Percentiles rank a stretch among this genome's conserved stretches.
phyloP scores from a whole-genome alignment of 1,140 invertebrate species.

The Xylocopa sonorina region DNA sequence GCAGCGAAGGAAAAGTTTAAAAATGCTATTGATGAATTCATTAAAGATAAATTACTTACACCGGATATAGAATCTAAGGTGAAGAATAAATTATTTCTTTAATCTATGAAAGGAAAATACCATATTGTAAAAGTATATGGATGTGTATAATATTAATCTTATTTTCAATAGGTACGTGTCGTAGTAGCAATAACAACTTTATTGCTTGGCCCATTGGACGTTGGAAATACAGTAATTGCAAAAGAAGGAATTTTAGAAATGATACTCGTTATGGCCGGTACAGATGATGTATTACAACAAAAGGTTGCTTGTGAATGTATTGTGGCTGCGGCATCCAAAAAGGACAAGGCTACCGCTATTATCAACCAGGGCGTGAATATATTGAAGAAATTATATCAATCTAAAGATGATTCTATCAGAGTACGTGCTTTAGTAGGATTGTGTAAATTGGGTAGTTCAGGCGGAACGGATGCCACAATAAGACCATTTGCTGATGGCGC shows the following conservation, averaged over 20 bases:
- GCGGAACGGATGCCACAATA: conserved; percentile 97
- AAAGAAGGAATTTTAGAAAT: conserved; percentile 97
- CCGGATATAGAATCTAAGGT: conserved; percentile 96
- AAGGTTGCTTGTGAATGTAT: conserved; percentile 97
- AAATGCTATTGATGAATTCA: conserved; percentile 92
- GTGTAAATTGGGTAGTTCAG: conserved; percentile 97
- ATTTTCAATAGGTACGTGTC: conserved; percentile 84
- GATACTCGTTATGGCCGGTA: conserved; percentile 98
- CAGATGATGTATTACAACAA: conserved; percentile 92
- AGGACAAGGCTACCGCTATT: conserved; percentile 97
- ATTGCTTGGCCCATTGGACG: conserved; percentile 94
- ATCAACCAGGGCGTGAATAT: conserved; percentile 96
- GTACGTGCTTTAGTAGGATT: conserved; percentile 95
- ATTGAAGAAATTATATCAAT: conserved; percentile 96
- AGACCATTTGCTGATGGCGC: conserved; percentile 97
- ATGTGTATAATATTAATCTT: conserved; percentile 1
- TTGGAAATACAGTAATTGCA: conserved; percentile 95
- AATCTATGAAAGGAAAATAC: neutral
- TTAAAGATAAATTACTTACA: conserved; percentile 92
- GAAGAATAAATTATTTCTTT: conserved; percentile 51
- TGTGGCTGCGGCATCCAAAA: conserved; percentile 97
- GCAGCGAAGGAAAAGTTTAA: conserved; percentile 89
- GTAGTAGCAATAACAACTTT: conserved; percentile 95
- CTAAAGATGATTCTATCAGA: conserved; percentile 94
- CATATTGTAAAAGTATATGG: neutral